phyloP scores from a whole-genome alignment of 2,797 vertebrate genomes.

The Falco biarmicus region DNA sequence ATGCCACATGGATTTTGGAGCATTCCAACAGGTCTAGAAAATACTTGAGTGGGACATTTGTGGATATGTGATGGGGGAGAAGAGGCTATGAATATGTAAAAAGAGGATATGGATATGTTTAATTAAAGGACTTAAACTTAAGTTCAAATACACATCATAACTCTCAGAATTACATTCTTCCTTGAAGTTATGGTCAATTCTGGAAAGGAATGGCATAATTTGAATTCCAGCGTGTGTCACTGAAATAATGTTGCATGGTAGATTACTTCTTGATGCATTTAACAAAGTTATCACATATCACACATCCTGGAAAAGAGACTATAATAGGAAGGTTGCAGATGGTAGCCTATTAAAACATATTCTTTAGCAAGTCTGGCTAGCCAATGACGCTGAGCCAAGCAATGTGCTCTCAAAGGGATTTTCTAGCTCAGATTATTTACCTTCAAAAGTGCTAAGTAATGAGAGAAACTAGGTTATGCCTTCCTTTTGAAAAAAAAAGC shows the following conservation, averaged over 20 bases:
- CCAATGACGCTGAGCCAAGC: background rate
- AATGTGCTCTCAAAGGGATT: background rate
- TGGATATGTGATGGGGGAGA: background rate
- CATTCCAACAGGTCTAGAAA: background rate
- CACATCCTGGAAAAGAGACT: background rate
- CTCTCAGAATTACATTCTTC: background rate
- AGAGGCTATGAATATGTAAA: background rate
- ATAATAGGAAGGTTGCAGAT: conserved; percentile 31
- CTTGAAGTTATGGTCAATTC: background rate
- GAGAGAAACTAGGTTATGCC: background rate
- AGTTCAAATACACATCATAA: background rate
- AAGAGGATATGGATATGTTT: background rate
- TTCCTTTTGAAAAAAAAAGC: background rate
- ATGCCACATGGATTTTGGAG: background rate
- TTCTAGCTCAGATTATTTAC: conserved; percentile 1
- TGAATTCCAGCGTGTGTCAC: background rate
- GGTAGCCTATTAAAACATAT: conserved; percentile 23
- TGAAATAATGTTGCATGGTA: conserved; percentile 2
- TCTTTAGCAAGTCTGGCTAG: background rate
- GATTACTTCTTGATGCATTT: background rate
- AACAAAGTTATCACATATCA: background rate
- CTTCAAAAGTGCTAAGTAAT: background rate
- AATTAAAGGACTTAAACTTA: background rate
- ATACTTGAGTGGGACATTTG: background rate
- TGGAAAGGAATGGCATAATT: background rate